These are phyloP conservation scores for Corydoras maculifer DNA, from an alignment of 2,113 vertebrate species.

Conservation along the genomic window DNA sequence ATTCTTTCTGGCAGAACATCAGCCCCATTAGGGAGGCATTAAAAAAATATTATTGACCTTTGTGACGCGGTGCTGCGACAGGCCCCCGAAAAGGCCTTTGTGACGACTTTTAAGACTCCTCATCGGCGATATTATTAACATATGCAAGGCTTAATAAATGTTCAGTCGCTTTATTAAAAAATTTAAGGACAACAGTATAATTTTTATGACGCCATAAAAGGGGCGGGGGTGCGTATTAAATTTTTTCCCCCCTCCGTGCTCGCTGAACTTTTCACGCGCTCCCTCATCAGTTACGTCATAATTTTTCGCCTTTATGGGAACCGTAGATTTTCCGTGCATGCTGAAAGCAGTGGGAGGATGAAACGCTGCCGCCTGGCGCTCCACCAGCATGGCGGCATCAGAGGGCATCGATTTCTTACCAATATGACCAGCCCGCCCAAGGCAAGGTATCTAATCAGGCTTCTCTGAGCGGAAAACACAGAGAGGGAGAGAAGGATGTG, in stretches of 20 bases:
- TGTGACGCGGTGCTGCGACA: conserved; percentile 46
- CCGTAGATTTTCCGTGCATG: conserved; percentile 38
- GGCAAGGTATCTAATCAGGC: conserved; percentile 33
- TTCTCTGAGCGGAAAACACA: conserved; percentile 21
- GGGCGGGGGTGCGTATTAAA: conserved; percentile 83
- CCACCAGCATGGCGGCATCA: conserved; percentile 2
- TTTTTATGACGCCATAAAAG: conserved; percentile 92
- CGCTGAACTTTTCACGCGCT: conserved; percentile 87
- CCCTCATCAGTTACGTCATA: conserved; percentile 78
- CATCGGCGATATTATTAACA: conserved; percentile 69
- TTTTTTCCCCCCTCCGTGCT: conserved; percentile 64
- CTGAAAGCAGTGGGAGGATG: conserved; percentile 16
- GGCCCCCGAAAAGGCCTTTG: conserved; percentile 41
- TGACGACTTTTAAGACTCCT: conserved; percentile 50
- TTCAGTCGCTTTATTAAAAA: conserved; percentile 85
- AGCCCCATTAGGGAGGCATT: conserved; percentile 56
- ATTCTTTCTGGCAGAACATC: conserved; percentile 44
- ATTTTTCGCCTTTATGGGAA: conserved; percentile 74
- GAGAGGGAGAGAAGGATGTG: background rate
- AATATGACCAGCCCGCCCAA: conserved; percentile 26
- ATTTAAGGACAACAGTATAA: conserved; percentile 84
- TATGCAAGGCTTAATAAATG: conserved; percentile 89
- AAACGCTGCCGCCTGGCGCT: conserved; percentile 19
- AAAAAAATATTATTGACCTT: conserved; percentile 72
- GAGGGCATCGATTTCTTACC: conserved; percentile 28